These are phyloP conservation scores for Galendromus occidentalis DNA, from an alignment of 1,140 invertebrate genomes.

Conservation along the genomic window DNA sequence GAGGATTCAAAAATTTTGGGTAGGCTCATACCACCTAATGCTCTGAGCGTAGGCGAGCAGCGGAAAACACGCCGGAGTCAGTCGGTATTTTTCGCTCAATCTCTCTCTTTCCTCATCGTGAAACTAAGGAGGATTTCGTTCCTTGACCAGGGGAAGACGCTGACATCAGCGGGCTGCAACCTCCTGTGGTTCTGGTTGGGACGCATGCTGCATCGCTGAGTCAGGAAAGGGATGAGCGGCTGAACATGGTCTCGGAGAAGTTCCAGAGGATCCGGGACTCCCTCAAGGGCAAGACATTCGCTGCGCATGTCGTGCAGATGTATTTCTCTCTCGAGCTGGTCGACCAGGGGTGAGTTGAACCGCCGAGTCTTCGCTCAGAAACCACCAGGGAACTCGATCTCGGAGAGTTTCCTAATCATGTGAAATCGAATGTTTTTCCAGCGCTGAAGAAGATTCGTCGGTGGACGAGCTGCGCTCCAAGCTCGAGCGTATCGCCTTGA, in stretches of 20 bases:
- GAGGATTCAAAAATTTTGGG: neutral
- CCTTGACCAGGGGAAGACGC: slow-evolving; percentile 11
- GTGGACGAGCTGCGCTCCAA: slow-evolving; percentile 22
- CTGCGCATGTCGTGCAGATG: slow-evolving; percentile 24
- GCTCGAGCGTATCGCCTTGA: slow-evolving; percentile 24
- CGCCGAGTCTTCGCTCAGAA: slow-evolving; percentile 16
- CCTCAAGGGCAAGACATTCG: slow-evolving; percentile 25
- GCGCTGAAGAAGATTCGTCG: slow-evolving; percentile 17
- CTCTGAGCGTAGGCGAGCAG: too few relatives aligned
- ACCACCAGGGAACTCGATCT: neutral
- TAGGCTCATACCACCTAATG: neutral
- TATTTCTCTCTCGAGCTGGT: slow-evolving; percentile 25
- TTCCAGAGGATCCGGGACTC: slow-evolving; percentile 24
- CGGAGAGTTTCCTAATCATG: neutral
- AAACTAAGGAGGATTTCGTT: neutral
- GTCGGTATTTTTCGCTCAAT: neutral
- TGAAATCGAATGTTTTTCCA: neutral
- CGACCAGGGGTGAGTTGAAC: slow-evolving; percentile 15
- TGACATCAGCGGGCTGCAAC: slow-evolving; percentile 22
- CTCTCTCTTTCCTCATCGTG: too few relatives aligned
- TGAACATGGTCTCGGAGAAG: slow-evolving; percentile 23
- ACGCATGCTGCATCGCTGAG: slow-evolving; percentile 26
- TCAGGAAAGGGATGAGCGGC: slow-evolving; percentile 17
- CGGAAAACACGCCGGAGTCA: too few relatives aligned
- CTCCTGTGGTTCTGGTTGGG: slow-evolving; percentile 29